Evolutionary conservation across 2,888 invertebrate species (phyloP).

Genomic region (Cyaniris semiargus): DNA sequence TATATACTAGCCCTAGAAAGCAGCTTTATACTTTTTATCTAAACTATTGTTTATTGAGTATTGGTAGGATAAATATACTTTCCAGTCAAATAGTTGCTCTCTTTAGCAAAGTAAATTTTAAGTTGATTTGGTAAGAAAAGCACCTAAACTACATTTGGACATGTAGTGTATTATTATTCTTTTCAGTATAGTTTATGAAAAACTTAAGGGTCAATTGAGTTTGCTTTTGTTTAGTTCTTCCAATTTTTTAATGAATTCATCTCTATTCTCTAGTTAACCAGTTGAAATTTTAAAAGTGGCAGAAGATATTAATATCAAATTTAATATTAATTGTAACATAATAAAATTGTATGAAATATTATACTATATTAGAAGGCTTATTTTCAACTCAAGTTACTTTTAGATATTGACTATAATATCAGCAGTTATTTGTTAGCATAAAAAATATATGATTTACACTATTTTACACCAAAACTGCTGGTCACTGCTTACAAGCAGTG

Average conservation of each 20-base stretch:
- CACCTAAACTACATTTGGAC: not conserved
- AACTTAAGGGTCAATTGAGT: not conserved
- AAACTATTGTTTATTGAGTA: not conserved
- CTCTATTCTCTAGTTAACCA: not conserved
- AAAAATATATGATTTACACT: not conserved
- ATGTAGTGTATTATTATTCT: not conserved
- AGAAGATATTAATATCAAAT: too few relatives aligned
- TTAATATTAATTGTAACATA: too few relatives aligned
- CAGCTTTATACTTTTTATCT: slow-evolving; percentile 3
- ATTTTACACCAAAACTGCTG: not conserved
- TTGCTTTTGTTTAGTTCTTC: not conserved
- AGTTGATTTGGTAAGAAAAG: not conserved
- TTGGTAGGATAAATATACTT: not conserved
- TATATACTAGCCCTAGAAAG: not conserved
- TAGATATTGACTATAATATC: too few relatives aligned
- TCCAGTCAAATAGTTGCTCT: slow-evolving; percentile 5
- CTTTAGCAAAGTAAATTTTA: slow-evolving; percentile 1
- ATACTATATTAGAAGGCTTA: not conserved
- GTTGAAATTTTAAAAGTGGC: too few relatives aligned
- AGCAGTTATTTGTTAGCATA: too few relatives aligned
- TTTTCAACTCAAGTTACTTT: not conserved
- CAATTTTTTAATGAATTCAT: not conserved
- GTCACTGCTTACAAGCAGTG: not conserved
- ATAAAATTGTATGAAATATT: too few relatives aligned
- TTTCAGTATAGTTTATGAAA: not conserved